These are phyloP conservation scores for Nemotelus pantherinus DNA, from an alignment of 2,888 invertebrate genomes.

Conservation along the genomic window DNA sequence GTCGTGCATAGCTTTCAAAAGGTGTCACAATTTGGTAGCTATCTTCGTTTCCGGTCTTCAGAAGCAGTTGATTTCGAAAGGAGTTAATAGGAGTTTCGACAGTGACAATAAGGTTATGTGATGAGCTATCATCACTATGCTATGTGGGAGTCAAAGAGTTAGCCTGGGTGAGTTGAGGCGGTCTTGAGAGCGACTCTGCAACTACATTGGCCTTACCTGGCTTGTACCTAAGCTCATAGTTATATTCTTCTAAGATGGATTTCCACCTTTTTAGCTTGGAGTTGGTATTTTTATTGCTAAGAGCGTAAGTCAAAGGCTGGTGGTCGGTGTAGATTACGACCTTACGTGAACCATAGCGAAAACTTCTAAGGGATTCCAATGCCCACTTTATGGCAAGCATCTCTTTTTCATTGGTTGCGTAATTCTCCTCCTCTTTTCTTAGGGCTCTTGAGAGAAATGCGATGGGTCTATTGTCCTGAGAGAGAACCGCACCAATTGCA, in stretches of 20 bases:
- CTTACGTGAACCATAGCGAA: conserved; percentile 5
- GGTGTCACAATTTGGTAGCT: conserved; percentile 8
- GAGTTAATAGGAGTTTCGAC: conserved; percentile 37
- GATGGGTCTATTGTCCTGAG: conserved; percentile 14
- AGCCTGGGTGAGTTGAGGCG: conserved; percentile 8
- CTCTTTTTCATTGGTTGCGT: conserved; percentile 32
- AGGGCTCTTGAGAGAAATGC: conserved; percentile 16
- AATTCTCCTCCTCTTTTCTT: conserved; percentile 18
- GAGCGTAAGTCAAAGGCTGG: conserved; percentile 23
- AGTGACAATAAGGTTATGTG: conserved; percentile 7
- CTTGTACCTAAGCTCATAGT: conserved; percentile 33
- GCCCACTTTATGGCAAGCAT: conserved; percentile 35
- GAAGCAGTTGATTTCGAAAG: conserved; percentile 15
- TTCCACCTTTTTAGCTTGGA: conserved; percentile 51
- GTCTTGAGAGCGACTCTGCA: conserved; percentile 46
- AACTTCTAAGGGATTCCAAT: conserved; percentile 1
- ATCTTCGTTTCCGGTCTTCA: conserved; percentile 13
- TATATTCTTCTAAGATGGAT: conserved; percentile 46
- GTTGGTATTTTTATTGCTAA: conserved; percentile 51
- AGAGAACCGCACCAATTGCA: conserved; percentile 11
- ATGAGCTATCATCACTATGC: conserved; percentile 23
- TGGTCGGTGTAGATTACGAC: neutral
- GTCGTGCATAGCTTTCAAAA: conserved; percentile 1
- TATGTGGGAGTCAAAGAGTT: conserved; percentile 11
- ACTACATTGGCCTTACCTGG: conserved; percentile 47